Base-by-base conservation (phyloP, 2,113 vertebrate species). In the Columbina picui region DNA sequence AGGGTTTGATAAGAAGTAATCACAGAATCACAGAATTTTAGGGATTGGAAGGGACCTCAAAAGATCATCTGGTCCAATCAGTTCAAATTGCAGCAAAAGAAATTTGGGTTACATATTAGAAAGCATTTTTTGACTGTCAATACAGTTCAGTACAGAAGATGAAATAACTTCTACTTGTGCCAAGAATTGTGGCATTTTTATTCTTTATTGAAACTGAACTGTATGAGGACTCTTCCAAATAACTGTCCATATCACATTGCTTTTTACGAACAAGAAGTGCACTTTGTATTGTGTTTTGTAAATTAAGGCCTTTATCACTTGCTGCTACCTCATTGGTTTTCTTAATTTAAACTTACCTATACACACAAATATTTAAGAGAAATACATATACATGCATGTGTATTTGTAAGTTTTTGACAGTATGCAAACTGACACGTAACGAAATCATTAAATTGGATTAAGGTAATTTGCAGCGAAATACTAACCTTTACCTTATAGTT, bases 391-490 rank as follows among this genome's bases (percentile, higher is more conserved):
- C 12, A 34, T 6, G 22, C 6, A 14, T 4, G 18, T 8, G 25
- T 15, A 27, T 41, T 32, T 3, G 0, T 70, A 87, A 84, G 70
- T 34, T 55, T 88, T 73, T 88, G 86, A 93, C 88, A 96, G 73
- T 75, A 61, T 1, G 6, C 50, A 95, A 96, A 94, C 77, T 30
- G 82, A 65, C 92, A 96, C 30, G 32, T 95, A 98, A 98, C 97
- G 93, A 98, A 97, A 95, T 96, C 69, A 92, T 98, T 98, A 97
- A 97, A 98, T 16, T 80, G 85, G 95, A 98, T 93, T 96, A 93
- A 93, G 91, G 94, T 97, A 94, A 97, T 98, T 97, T 97, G 93
- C 95, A 95, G 96, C 95, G 96, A 98, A 98, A 53, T 97, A 93
- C 93, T 96, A 96, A 97, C 97, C 94, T 98, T 87, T 95, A 81